Evolutionary conservation across 1,140 invertebrate genomes (phyloP), one percentile per base, ranked within the genome.

Genomic region (Leptinotarsa lineolata): DNA sequence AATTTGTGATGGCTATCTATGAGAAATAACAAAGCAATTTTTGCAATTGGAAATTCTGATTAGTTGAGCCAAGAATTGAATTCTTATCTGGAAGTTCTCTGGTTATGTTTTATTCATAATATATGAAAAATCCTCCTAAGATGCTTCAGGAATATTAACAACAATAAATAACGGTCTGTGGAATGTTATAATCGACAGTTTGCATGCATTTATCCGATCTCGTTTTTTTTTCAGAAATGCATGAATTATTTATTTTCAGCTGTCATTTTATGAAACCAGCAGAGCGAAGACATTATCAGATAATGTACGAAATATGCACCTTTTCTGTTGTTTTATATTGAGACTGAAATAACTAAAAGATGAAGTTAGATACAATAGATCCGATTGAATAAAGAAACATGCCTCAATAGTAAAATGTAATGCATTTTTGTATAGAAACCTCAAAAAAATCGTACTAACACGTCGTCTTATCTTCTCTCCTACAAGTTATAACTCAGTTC

Each of bases 131-230:
- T 65, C 39, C 22, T 22, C 18, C 15, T 18, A 39, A 65, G 13
- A 16, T 22, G 63, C 48, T 54, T n/a, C 11, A 22, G 63, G 63
- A 65, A 65, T 65, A 65, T 65, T n/a, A 65, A 65, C 16, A 65
- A 65, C 63, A 65, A 65, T 65, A 65, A 65, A 65, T 65, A 65
- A 65, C 63, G 63, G 63, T 16, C 63, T 22, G 11, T 22, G 63
- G 63, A 65, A 65, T 65, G 22, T 65, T 65, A 65, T 65, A 65
- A 65, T 65, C 63, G 63, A 65, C 20, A 65, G 63, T 65, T 65
- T 65, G 63, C 39, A 65, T n/a, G n/a, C 60, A 65, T 65, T 65
- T 65, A 65, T 22, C 63, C 39, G 63, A 65, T 65, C 63, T 65
- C 63, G 63, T 65, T 39, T 65, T 64, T 39, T 65, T 24, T 16